Percentiles rank a stretch among this genome's conserved stretches.
phyloP scores from a whole-genome alignment of 2,797 vertebrate genomes.

The Xenops minutus region DNA sequence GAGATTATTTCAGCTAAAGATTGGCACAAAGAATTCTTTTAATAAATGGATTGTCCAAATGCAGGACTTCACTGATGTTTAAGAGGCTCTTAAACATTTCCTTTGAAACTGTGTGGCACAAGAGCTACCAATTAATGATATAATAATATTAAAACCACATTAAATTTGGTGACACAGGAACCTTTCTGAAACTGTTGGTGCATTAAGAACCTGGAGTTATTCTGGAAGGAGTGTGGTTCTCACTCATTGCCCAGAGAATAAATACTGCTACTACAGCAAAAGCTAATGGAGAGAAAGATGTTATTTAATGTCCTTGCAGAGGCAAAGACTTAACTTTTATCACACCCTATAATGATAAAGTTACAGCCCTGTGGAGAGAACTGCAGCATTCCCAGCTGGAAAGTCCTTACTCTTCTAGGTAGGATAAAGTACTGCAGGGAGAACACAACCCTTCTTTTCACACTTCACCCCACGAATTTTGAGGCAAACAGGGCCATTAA shows the following conservation, averaged over 20 bases:
- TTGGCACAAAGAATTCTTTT: background rate
- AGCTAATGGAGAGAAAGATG: slow-evolving; percentile 51
- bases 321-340: slow-evolving; percentile 56
- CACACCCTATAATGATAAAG: slow-evolving; percentile 41
- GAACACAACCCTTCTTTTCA: background rate
- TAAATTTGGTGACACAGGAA: background rate
- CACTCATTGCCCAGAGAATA: slow-evolving; percentile 53
- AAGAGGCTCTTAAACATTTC: background rate
- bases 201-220: slow-evolving; percentile 45
- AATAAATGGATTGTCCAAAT: background rate
- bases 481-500: background rate
- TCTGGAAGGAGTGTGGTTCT: slow-evolving; percentile 57
- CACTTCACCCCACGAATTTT: background rate
- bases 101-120: background rate
- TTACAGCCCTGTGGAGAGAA: slow-evolving; percentile 42
- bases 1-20: background rate
- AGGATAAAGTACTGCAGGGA: background rate
- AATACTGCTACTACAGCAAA: slow-evolving; percentile 56
- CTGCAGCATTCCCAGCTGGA: background rate
- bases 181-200: slow-evolving; percentile 9
- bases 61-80: background rate
- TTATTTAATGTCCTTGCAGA: slow-evolving; percentile 64
- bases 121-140: background rate
- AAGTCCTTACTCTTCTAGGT: background rate
- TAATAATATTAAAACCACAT: background rate